Evolutionary conservation across 2,888 invertebrate genomes (phyloP).

Genomic region (Eudasyphora cyanicolor): DNA sequence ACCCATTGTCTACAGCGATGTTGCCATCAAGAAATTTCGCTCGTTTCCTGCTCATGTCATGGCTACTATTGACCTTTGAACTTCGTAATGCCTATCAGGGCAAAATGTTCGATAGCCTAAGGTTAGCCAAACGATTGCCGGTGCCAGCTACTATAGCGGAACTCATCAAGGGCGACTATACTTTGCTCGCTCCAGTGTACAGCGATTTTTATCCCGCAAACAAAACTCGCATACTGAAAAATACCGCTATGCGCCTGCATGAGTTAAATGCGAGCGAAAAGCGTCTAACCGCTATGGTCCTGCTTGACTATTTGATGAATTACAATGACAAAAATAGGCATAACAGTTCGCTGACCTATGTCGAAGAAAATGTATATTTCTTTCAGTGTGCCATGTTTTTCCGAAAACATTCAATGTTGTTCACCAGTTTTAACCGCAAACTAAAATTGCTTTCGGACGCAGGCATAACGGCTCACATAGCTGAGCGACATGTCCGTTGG

Average conservation of each 20-base stretch:
- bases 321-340: conserved; percentile 69
- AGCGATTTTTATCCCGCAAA: conserved; percentile 69
- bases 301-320: conserved; percentile 68
- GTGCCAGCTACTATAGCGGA: conserved; percentile 69
- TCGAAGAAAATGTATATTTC: conserved; percentile 70
- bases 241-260: conserved; percentile 56
- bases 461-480: conserved; percentile 68
- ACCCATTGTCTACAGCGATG: conserved; percentile 65
- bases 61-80: conserved; percentile 72
- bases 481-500: conserved; percentile 26
- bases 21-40: conserved; percentile 69
- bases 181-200: conserved; percentile 63
- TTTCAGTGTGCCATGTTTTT: conserved; percentile 72
- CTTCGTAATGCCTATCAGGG: conserved; percentile 76
- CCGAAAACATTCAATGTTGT: conserved; percentile 70
- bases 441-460: conserved; percentile 69
- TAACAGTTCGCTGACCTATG: conserved; percentile 69
- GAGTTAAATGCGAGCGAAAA: conserved; percentile 39
- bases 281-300: conserved; percentile 65
- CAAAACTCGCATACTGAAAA: conserved; percentile 63
- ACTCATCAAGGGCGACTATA: conserved; percentile 68
- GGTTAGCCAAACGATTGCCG: conserved; percentile 64
- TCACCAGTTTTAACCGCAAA: conserved; percentile 69
- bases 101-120: conserved; percentile 74
- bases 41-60: conserved; percentile 71